Base-by-base conservation (phyloP, 2,113 vertebrate species). In the Pampusana beccarii region DNA sequence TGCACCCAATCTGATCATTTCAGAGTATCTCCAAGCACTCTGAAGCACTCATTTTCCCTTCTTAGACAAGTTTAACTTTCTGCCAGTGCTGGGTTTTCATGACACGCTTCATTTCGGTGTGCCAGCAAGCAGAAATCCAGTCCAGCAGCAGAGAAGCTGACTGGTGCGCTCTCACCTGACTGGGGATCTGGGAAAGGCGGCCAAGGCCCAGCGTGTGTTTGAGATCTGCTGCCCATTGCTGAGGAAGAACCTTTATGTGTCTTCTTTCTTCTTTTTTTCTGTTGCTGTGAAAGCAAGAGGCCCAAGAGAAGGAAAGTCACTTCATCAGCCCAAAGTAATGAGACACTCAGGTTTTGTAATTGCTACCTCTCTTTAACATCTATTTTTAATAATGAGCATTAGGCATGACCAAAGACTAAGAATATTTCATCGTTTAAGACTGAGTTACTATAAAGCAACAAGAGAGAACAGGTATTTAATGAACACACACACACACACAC, bases 211-310 rank as follows among this genome's bases (percentile, higher is more conserved):
- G 66, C 23, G 7, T 16, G 75, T 69, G 70, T 29, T 92, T 73
- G 92, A 53, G 93, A 91, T 36, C 86, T 23, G 13, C 98, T 97
- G 44, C 88, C 97, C 50, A 16, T 78, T 61, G 96, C 96, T 50
- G 98, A 97, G 24, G 97, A 97, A 23, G 97, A 95, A 82, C 95
- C 90, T 93, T 98, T 98, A 50, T 73, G 96, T 2, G 82, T 69
- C 81, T 98, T 98, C 96, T 98, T 99, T 88, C 98, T 99, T 86
- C 96, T 98, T 97, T 98, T 99, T 94, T 98, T 98, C 88, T 97
- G 98, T 64, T 97, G 97, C 95, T 97, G 93, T 90, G 78, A 96
- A 96, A 94, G 58, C 73, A 83, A 80, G 28, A 11, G 42, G 65
- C 31, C 34, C 82, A 46, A 60, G 50, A 80, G 40, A 92, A 93